These are phyloP conservation scores for Elymnias hypermnestra DNA, from an alignment of 1,140 invertebrate species.

Conservation along the genomic window DNA sequence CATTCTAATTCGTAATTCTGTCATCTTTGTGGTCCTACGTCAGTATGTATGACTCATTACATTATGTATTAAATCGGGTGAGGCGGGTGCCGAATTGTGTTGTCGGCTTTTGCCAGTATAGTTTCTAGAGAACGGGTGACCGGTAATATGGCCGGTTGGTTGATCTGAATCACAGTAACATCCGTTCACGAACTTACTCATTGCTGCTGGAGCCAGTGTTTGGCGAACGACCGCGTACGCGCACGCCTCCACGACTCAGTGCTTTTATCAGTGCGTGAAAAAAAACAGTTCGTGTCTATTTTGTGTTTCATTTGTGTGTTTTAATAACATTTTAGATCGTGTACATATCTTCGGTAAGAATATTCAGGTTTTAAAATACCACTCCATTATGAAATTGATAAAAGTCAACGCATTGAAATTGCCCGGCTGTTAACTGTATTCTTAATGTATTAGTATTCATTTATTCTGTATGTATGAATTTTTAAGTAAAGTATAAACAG, in stretches of 20 bases:
- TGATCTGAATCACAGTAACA: constrained; percentile 45
- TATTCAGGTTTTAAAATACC: too few relatives aligned
- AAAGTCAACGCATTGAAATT: too few relatives aligned
- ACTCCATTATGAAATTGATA: too few relatives aligned
- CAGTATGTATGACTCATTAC: constrained; percentile 36
- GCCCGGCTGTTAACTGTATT: too few relatives aligned
- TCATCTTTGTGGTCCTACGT: constrained; percentile 18
- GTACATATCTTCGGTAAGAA: neutral
- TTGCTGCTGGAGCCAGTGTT: constrained; percentile 23
- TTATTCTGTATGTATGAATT: too few relatives aligned
- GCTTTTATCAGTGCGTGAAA: constrained; percentile 52
- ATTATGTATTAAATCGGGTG: constrained; percentile 22
- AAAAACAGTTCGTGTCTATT: constrained; percentile 32
- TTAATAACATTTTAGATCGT: neutral
- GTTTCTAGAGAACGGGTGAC: constrained; percentile 42
- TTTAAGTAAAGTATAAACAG: too few relatives aligned
- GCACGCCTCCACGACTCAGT: constrained; percentile 52
- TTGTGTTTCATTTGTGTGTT: constrained; percentile 18
- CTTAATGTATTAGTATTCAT: too few relatives aligned
- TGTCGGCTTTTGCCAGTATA: constrained; percentile 29
- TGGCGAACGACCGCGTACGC: constrained; percentile 34
- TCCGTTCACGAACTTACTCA: constrained; percentile 40
- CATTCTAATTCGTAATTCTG: neutral
- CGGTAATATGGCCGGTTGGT: constrained; percentile 35
- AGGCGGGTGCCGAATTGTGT: constrained; percentile 17